Base-by-base conservation (phyloP, 2,888 invertebrate genomes). In the Fissipunctia ypsillon region DNA sequence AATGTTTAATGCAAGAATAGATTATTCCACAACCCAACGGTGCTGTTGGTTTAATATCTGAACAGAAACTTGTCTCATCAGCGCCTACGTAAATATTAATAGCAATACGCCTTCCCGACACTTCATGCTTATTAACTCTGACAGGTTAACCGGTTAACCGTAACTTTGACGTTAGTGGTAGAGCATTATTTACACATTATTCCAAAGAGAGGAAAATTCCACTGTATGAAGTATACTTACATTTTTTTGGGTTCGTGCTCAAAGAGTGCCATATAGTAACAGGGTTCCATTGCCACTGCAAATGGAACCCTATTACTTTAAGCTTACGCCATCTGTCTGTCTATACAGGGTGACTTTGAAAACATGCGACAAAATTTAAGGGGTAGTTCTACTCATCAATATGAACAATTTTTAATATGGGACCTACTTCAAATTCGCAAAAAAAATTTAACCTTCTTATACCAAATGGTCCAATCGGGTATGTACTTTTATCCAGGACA, bases 61-160 rank as follows among this genome's bases (percentile, higher is more conserved):
- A 71, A 71, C 63, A 70, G 66, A 68, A 80, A 79, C 82, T 82
- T 82, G 66, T 68, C 54, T 78, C 78, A 78, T 83, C 78, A 80
- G 68, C 78, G 78, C 81, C 79, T 81, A 70, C 69, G 57, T 68
- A 83, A 79, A 70, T 79, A 79, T 78, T 78, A 73, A 83, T 83
- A 81, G 83, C 81, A 83, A 78, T 65, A 65, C 54, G 59, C 63
- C 22, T 82, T 64, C 16, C 31, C 19, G 54, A 19, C 45, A 64
- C 48, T 61, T 57, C 48, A 64, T 59, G 71, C 66, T 67, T 67
- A 79, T 61, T 76, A 78, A 76, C 61, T 76, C 19, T 76, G 77
- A 66, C 77, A 68, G 82, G 82, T 81, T 76, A 56, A 69, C 77
- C 77, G 41, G 14, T 22, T 56, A 48, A 63, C 61, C 31, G 50